Evolutionary conservation across 2,797 vertebrate species (phyloP).

Genomic region (Macropus fuliginosus): DNA sequence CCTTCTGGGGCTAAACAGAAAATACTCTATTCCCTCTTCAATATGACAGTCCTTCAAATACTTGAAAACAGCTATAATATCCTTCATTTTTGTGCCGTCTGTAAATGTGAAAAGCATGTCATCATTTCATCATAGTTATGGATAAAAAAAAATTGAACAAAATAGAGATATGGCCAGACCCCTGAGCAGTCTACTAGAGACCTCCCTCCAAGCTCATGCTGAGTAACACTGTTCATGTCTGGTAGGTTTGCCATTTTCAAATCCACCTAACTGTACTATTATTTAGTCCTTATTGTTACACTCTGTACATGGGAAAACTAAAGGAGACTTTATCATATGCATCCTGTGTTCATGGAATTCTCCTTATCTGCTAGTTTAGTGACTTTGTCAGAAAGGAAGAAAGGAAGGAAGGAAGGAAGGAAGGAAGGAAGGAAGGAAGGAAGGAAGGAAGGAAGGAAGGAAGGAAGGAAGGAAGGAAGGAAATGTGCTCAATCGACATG

Average conservation of each 20-base stretch:
- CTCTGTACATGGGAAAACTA: not conserved
- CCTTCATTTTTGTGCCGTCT: not conserved
- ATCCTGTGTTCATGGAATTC: not conserved
- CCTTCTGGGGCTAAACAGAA: not conserved
- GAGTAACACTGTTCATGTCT: not conserved
- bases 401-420: too few species aligned
- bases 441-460: not conserved
- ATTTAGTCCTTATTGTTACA: not conserved
- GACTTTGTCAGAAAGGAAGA: too few species aligned
- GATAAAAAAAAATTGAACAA: not conserved
- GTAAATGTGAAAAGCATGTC: not conserved
- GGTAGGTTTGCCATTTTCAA: not conserved
- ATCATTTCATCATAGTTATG: not conserved
- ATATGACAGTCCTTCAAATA: not conserved
- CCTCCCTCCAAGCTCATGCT: not conserved
- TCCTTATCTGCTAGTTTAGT: not conserved
- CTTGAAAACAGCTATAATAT: not conserved
- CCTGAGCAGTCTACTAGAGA: not conserved
- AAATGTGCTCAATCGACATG: not conserved
- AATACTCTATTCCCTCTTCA: not conserved
- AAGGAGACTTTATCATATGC: not conserved
- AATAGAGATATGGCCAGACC: not conserved
- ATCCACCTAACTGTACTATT: not conserved
- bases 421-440: not conserved
- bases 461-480: not conserved